Conservation (phyloP, 64 coral and sea anemone genomes). For the Montipora cactus region DNA sequence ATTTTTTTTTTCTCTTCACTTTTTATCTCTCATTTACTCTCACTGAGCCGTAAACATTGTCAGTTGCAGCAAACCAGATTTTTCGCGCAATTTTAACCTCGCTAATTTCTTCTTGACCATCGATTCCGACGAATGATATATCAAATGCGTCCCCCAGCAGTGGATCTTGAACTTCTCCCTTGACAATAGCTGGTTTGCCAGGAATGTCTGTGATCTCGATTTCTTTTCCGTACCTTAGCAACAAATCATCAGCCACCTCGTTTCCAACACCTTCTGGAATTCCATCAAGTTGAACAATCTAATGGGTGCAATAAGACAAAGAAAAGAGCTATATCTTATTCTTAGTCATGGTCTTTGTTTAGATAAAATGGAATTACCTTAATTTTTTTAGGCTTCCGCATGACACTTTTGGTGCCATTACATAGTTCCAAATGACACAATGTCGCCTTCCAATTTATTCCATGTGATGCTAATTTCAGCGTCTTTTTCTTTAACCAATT, state of each 20-base stretch:
- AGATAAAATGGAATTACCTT: no score
- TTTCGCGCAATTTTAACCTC: constrained; percentile 67
- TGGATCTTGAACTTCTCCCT: constrained; percentile 6
- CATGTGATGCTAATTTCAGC: no score
- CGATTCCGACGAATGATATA: constrained; percentile 42
- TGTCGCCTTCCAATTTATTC: no score
- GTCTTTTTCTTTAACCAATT: no score
- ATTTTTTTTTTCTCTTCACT: no score
- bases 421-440: no score
- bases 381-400: no score
- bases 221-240: constrained; percentile 33
- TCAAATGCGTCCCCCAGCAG: constrained; percentile 5
- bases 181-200: neutral
- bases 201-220: constrained; percentile 47
- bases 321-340: no score
- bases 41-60: neutral
- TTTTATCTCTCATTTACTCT: no score
- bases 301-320: no score
- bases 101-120: constrained; percentile 62
- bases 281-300: constrained; percentile 52
- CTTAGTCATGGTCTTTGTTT: no score
- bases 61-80: constrained; percentile 59
- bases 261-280: constrained; percentile 37
- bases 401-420: no score
- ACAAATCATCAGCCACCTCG: neutral